Evolutionary conservation across 2,113 vertebrate species (phyloP).

Genomic region (Gymnarchus niloticus): DNA sequence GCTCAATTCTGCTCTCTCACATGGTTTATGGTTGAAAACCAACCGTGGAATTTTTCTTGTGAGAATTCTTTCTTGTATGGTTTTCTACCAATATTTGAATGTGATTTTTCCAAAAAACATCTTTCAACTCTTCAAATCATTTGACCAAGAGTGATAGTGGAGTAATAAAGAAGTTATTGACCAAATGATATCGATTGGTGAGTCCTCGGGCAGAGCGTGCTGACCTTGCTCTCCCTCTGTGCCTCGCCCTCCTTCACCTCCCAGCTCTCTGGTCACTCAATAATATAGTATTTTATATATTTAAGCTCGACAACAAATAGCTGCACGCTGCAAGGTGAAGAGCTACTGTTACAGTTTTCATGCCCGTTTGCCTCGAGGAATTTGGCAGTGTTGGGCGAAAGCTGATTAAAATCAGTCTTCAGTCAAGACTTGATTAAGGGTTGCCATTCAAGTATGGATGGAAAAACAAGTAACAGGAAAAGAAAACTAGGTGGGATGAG

Average conservation of each 20-base stretch:
- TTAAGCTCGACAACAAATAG: constrained; percentile 85
- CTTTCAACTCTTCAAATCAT: constrained; percentile 98
- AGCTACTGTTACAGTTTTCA: constrained; percentile 74
- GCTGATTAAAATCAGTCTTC: constrained; percentile 66
- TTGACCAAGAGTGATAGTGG: constrained; percentile 87
- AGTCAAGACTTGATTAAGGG: constrained; percentile 65
- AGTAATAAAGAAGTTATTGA: constrained; percentile 99
- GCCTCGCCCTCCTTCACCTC: constrained; percentile 79
- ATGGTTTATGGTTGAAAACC: background rate
- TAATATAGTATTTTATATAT: constrained; percentile 99
- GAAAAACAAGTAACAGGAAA: background rate
- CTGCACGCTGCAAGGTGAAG: constrained; percentile 83
- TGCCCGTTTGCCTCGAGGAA: constrained; percentile 75
- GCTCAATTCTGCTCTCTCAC: background rate
- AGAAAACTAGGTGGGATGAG: background rate
- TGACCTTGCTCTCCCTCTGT: constrained; percentile 93
- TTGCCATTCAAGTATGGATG: constrained; percentile 55
- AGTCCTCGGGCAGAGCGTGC: constrained; percentile 92
- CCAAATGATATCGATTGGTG: constrained; percentile 97
- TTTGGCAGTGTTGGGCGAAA: constrained; percentile 57
- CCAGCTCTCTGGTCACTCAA: constrained; percentile 87
- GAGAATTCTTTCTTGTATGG: constrained; percentile 41
- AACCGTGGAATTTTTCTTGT: background rate
- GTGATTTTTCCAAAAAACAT: constrained; percentile 71
- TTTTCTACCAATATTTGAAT: constrained; percentile 88